Base-by-base conservation (phyloP, 1,140 invertebrate species). In the Brachystomella parvula region DNA sequence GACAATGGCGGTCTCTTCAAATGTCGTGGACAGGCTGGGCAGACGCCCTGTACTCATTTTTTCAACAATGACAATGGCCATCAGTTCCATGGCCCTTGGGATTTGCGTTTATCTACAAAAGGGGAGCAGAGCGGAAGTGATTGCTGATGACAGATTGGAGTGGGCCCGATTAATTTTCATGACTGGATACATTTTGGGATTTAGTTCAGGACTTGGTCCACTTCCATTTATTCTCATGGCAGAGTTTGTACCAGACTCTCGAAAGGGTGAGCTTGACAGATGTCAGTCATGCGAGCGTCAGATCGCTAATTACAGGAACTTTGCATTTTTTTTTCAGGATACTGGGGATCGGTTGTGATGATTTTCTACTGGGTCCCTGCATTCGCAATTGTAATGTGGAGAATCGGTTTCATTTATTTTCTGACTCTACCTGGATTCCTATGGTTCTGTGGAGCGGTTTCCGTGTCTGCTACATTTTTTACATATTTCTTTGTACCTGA, bases 201-300 rank as follows among this genome's bases (percentile, higher is more conserved):
- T 80, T 58, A 76, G 77, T 21, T 35, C 82, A 0, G 82, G 82
- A 0, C 71, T 79, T 39, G 81, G 81, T 2, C 77, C 77, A 2
- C 74, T 83, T 59, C 85, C 86, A 0, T 84, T 82, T 72, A 77
- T 87, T 1, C 75, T 87, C 0, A 79, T 83, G 49, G 80, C 83
- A 0, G 86, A 88, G 75, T 79, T 87, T 19, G 85, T 87, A 66
- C 81, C 80, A 3, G 73, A 39, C 75, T 81, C 67, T 71, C 19
- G 19, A 26, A 39, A 39, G 28, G 60, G 77, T 75, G 47, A 39
- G 63, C 24, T 56, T 17, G 24, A 26, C 15, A 17, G 15, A 12
- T 17, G 49, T 56, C 24, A 12, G 6, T 17, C 24, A 9, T n/a
- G n/a, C n/a, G n/a, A n/a, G n/a, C n/a, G n/a, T n/a, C n/a, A n/a